phyloP scores from a whole-genome alignment of 1,140 invertebrate species.

The Ceratitis capitata region DNA sequence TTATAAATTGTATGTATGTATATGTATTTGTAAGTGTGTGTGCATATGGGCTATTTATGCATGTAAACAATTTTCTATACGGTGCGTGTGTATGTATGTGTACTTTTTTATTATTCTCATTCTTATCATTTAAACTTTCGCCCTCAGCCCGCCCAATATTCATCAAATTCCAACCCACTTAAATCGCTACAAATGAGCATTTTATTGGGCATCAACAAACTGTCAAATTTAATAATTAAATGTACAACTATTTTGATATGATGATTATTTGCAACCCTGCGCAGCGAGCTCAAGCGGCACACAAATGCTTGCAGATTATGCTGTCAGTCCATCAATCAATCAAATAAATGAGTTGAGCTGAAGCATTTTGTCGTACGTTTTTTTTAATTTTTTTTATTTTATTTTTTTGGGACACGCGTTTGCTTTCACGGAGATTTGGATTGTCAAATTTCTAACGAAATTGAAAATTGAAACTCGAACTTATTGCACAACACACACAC shows the following conservation, averaged over 20 bases:
- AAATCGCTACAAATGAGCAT: neutral
- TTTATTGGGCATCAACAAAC: neutral
- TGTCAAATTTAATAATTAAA: slow-evolving; percentile 21
- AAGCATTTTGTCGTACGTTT: neutral
- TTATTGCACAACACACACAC: neutral
- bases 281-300: too few relatives aligned
- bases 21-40: too few relatives aligned
- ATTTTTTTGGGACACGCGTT: slow-evolving; percentile 19
- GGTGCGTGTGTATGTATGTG: neutral
- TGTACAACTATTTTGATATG: neutral
- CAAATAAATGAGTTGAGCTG: neutral
- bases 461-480: neutral
- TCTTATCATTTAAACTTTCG: neutral
- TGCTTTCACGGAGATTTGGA: slow-evolving; percentile 18
- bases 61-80: neutral
- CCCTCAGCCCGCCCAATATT: neutral
- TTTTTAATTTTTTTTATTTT: too few relatives aligned
- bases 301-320: slow-evolving; percentile 1
- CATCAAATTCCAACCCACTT: neutral
- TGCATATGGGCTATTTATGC: too few relatives aligned
- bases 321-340: slow-evolving; percentile 23
- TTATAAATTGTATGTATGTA: neutral
- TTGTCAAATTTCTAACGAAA: slow-evolving; percentile 30
- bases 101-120: neutral
- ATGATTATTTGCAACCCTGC: slow-evolving; percentile 2